phyloP scores from a whole-genome alignment of 1,140 invertebrate genomes.

The Bombus superbus region DNA sequence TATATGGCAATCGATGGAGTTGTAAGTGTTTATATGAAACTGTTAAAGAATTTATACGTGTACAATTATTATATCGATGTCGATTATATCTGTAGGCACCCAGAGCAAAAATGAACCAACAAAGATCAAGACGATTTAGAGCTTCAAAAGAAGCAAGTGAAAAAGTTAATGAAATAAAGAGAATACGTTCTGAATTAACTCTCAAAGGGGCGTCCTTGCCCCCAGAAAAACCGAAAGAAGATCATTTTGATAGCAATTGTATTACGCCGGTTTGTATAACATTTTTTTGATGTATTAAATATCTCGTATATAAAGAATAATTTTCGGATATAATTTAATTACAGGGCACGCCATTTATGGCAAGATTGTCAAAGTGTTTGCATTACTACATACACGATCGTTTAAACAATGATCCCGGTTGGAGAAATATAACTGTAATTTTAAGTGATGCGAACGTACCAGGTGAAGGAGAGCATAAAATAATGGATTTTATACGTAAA shows the following conservation, averaged over 20 bases:
- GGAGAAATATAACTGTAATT: slow-evolving; percentile 97
- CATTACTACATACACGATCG: slow-evolving; percentile 98
- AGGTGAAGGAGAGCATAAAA: slow-evolving; percentile 99
- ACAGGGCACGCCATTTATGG: slow-evolving; percentile 98
- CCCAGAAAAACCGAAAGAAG: slow-evolving; percentile 94
- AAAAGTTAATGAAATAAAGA: slow-evolving; percentile 93
- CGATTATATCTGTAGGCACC: slow-evolving; percentile 87
- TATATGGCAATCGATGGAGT: slow-evolving; percentile 99
- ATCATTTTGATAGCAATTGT: slow-evolving; percentile 99
- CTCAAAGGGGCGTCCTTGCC: slow-evolving; percentile 92
- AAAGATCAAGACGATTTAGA: slow-evolving; percentile 97
- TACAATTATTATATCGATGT: neutral
- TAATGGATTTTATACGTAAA: slow-evolving; percentile 99
- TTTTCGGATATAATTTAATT: slow-evolving; percentile 16
- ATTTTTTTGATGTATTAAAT: neutral
- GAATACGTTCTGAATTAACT: slow-evolving; percentile 89
- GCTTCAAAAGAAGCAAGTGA: slow-evolving; percentile 97
- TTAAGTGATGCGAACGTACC: slow-evolving; percentile 99
- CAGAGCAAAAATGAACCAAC: slow-evolving; percentile 99
- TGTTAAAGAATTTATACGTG: no score
- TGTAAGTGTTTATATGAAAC: slow-evolving; percentile 83
- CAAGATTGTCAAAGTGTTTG: slow-evolving; percentile 95
- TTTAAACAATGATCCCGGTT: slow-evolving; percentile 97
- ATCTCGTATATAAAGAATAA: neutral
- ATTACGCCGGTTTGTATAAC: slow-evolving; percentile 92